Evolutionary conservation across 2,797 vertebrate genomes (phyloP), one percentile per base, ranked within the genome.

Genomic region (Poliocrania exsul): DNA sequence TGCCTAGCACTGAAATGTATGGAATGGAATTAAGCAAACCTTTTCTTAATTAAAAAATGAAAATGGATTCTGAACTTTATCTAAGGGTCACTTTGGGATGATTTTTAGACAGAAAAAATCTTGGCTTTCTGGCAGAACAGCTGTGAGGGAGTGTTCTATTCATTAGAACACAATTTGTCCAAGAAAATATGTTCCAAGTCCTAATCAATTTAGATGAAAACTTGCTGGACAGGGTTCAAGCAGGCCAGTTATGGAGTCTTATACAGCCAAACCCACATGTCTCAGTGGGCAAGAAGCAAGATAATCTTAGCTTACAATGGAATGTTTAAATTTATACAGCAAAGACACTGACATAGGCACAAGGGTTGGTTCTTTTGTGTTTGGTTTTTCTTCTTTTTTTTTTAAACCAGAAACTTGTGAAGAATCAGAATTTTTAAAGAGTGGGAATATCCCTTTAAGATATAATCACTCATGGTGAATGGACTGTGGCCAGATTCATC

Each of bases 161-260:
- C 97, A 97, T 97, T 95, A 97, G 90, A 95, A 98, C 96, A 98
- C 97, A 95, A 97, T 98, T 97, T 97, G 97, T 97, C 95, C 96
- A 95, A 97, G 90, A 95, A 98, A 97, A 97, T 98, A 97, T 64
- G 96, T 98, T 98, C 98, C 98, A 97, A 98, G 96, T 98, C 97
- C 97, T 97, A 98, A 98, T 98, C 98, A 97, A 95, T 98, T 98
- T 97, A 97, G 96, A 98, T 98, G 98, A 98, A 98, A 98, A 98
- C 97, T 97, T 97, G 92, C 96, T 98, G 97, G 97, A 98, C 81
- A 78, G 67, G 89, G 96, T 96, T 98, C 98, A 98, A 96, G 98
- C 97, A 96, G 96, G 97, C 97, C 97, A 94, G 97, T 97, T 96
- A 94, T 86, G 92, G 97, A 95, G 90, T 90, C 95, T 98, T 97